These are phyloP conservation scores for Caenorhabditis japonica DNA, from an alignment of 2,888 invertebrate genomes.

Conservation along the genomic window DNA sequence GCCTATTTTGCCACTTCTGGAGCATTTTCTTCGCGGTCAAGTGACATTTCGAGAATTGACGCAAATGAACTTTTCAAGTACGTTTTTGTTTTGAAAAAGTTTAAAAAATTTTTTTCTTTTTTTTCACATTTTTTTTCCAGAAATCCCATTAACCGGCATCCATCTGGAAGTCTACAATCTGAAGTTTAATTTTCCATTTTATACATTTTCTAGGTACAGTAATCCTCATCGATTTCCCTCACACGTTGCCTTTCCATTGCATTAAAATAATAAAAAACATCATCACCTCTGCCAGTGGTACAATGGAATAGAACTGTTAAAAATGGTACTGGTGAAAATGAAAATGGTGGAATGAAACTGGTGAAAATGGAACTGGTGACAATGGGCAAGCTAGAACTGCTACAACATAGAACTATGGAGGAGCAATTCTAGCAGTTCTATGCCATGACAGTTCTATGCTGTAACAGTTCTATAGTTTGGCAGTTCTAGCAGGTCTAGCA, in stretches of 20 bases:
- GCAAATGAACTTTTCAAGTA: slow-evolving; percentile 68
- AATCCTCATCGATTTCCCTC: slow-evolving; percentile 6
- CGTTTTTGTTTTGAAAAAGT: slow-evolving; percentile 2
- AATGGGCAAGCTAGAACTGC: too few species aligned
- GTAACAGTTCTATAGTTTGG: too few species aligned
- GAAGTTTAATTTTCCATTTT: slow-evolving; percentile 52
- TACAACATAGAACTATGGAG: too few species aligned
- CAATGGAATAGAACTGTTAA: too few species aligned
- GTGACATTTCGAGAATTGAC: slow-evolving; percentile 72
- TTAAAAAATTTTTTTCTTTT: neutral
- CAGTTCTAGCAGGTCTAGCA: too few species aligned
- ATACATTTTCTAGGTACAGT: neutral
- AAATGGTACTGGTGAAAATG: too few species aligned
- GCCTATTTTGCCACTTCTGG: slow-evolving; percentile 74
- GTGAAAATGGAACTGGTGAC: too few species aligned
- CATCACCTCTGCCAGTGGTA: slow-evolving; percentile 6
- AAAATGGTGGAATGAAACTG: too few species aligned
- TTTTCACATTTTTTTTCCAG: slow-evolving; percentile 21
- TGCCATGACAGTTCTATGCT: too few species aligned
- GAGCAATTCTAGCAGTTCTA: too few species aligned
- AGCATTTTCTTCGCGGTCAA: slow-evolving; percentile 67
- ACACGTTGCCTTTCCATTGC: slow-evolving; percentile 35
- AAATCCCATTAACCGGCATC: slow-evolving; percentile 52
- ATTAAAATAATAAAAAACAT: neutral
- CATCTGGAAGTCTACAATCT: slow-evolving; percentile 61